Percentiles rank a stretch among this genome's conserved stretches.
phyloP scores from a whole-genome alignment of 2,797 vertebrate species.

The Menidia menidia region DNA sequence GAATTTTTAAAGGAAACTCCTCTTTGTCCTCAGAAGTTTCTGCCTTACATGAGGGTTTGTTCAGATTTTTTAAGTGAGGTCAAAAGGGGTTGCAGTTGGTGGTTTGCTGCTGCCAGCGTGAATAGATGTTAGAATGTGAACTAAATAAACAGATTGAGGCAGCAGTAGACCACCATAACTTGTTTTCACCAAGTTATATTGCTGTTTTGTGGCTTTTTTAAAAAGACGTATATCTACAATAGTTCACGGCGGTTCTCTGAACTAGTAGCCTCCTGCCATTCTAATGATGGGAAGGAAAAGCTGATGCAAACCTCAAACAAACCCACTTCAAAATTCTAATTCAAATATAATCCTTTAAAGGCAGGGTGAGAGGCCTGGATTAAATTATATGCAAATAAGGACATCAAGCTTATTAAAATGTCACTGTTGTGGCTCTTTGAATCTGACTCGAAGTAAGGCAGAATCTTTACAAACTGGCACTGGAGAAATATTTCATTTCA shows the following conservation, averaged over 20 bases:
- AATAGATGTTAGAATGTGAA: not conserved
- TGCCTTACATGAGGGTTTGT: not conserved
- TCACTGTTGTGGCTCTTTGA: constrained; percentile 34
- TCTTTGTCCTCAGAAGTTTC: not conserved
- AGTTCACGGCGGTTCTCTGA: not conserved
- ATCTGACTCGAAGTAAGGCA: constrained; percentile 42
- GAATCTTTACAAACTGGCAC: constrained; percentile 16
- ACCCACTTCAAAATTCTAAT: not conserved
- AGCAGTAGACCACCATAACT: not conserved
- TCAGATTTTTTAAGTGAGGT: not conserved
- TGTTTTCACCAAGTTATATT: not conserved
- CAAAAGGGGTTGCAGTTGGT: not conserved
- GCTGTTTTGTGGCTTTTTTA: not conserved
- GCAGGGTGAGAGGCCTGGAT: not conserved
- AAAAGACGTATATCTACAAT: not conserved
- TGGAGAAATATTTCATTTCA: constrained; percentile 1
- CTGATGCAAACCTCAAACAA: not conserved
- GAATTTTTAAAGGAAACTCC: no score
- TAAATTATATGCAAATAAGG: not conserved
- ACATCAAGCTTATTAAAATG: constrained; percentile 28
- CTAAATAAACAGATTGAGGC: not conserved
- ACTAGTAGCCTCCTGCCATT: not conserved
- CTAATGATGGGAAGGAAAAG: no score
- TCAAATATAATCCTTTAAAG: not conserved
- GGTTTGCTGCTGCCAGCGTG: not conserved